Base-by-base conservation (phyloP, 2,888 invertebrate species). In the Sinhomidia bicolor region DNA sequence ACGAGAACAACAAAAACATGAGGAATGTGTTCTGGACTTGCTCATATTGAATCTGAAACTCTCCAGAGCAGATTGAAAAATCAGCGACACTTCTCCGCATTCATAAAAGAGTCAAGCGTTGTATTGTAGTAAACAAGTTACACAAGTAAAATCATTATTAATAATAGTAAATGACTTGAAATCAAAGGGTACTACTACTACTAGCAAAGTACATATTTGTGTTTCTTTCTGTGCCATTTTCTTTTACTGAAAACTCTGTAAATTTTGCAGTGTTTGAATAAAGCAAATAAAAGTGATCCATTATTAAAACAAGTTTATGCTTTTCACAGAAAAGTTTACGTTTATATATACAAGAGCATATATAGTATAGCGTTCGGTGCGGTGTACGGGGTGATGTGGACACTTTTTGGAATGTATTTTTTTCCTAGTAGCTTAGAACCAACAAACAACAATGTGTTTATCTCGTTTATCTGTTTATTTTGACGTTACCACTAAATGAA, bases 11-110 rank as follows among this genome's bases (percentile, higher is more conserved):
- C 20, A 29, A 80, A 79, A 80, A 80, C 41, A 29, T 60, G 62
- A 29, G 51, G 29, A 78, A 41, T 76, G 26, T 60, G 65, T 85
- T 32, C 62, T 85, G 78, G 65, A 62, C n/a, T 51, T 20, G 60
- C 51, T 78, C 85, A 85, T 51, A 76, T 29, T 23, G 57, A 44
- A 26, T 71, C 41, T 74, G 54, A 57, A 57, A n/a, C 60, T 74
- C 74, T 84, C 83, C 74, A 57, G 83, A n/a, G 26, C 83, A 60
- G 74, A n/a, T 32, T 51, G 83, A 23, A 54, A 14, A 9, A 3
- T 65, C 36, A 32, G 29, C 65, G 32, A 65, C 26, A n/a, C 29
- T 65, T 32, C 65, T 32, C 65, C 6, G 26, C 26, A 3, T 36
- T 47, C 44, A 10, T 14, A 47, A 47, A 47, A 5, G 10, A 36